A percentile compares a stretch with the other conserved stretches of the same genome.
These are phyloP conservation scores for Lasioglossum morio DNA, from an alignment of 2,888 invertebrate species.

Conservation along the genomic window DNA sequence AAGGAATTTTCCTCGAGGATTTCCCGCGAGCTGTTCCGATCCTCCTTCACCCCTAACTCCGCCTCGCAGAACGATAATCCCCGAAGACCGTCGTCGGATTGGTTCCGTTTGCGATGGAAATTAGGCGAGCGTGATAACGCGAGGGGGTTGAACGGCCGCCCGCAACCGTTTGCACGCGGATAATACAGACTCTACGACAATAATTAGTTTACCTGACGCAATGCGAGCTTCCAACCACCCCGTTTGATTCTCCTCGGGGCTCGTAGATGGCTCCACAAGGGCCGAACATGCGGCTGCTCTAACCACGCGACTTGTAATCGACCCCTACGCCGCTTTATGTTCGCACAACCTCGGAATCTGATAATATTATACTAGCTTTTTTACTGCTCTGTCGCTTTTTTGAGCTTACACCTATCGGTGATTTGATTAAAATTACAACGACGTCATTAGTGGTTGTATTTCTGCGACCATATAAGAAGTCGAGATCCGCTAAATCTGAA, in stretches of 20 bases:
- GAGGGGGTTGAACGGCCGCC: neutral
- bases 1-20: conserved; percentile 5
- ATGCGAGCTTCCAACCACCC: conserved; percentile 32
- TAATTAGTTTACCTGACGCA: conserved; percentile 62
- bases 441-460: neutral
- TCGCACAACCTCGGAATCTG: neutral
- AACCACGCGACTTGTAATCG: neutral
- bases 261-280: conserved; percentile 70
- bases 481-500: no score
- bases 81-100: neutral
- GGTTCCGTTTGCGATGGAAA: conserved; percentile 1
- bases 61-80: neutral
- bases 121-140: neutral
- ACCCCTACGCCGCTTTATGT: neutral
- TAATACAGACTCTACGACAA: conserved; percentile 58
- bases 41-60: neutral
- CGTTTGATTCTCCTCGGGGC: conserved; percentile 48
- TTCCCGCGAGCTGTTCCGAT: neutral
- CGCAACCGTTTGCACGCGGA: conserved; percentile 17
- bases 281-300: conserved; percentile 5
- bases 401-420: neutral
- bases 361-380: neutral
- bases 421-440: neutral
- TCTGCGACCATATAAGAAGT: neutral
- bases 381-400: neutral